Percentiles rank a stretch among this genome's conserved stretches.
Conservation (phyloP, 2,797 vertebrate genomes). For the Intellagama lesueurii region DNA sequence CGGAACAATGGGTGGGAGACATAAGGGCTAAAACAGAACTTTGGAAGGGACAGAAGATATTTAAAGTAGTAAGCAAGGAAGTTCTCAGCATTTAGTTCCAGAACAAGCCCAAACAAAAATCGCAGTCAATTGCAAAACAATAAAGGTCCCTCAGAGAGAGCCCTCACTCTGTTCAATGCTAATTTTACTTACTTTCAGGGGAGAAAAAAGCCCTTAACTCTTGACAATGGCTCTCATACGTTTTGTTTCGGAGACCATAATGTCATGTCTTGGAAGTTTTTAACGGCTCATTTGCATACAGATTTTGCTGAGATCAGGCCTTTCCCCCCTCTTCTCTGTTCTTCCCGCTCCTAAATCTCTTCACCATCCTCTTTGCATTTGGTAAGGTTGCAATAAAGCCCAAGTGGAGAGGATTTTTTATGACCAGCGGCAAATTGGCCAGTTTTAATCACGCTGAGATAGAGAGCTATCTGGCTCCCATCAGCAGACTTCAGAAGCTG, state of each 20-base stretch:
- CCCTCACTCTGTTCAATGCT: accelerated
- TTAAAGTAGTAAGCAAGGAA: too few species aligned
- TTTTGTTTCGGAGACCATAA: slow-evolving; percentile 45
- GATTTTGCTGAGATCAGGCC: slow-evolving; percentile 66
- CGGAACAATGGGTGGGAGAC: too few species aligned
- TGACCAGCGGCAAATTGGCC: slow-evolving; percentile 25
- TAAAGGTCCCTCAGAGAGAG: background rate
- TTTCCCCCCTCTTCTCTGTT: background rate
- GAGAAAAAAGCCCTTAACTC: background rate
- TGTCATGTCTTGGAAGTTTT: slow-evolving; percentile 37
- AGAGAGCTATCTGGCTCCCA: slow-evolving; percentile 32
- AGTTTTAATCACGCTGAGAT: slow-evolving; percentile 56
- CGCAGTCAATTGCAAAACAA: background rate
- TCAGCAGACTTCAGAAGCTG: slow-evolving; percentile 61
- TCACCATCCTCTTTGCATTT: slow-evolving; percentile 58
- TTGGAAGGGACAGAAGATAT: background rate
- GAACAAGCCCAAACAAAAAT: background rate
- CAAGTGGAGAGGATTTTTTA: slow-evolving; percentile 47
- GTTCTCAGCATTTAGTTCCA: background rate
- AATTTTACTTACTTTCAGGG: background rate
- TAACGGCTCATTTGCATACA: slow-evolving; percentile 2
- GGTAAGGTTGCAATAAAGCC: slow-evolving; percentile 13
- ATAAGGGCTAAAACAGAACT: too few species aligned
- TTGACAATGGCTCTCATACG: background rate
- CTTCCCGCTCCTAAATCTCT: slow-evolving; percentile 12